These are phyloP conservation scores for Myotis myotis DNA, from an alignment of 2,797 vertebrate genomes.

Conservation along the genomic window DNA sequence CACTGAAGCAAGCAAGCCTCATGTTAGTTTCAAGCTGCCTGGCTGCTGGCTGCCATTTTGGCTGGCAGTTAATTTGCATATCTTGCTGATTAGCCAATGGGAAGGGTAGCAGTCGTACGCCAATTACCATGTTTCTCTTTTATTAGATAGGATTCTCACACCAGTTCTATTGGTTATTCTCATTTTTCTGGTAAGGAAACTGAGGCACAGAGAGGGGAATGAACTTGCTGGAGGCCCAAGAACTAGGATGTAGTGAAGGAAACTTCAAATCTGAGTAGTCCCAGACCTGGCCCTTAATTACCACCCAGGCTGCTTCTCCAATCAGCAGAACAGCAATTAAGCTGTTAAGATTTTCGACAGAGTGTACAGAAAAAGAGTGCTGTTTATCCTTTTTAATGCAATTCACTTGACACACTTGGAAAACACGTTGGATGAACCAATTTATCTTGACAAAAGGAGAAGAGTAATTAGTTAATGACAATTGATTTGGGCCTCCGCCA, in stretches of 20 bases:
- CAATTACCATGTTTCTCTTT: no score
- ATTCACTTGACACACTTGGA: slow-evolving; percentile 68
- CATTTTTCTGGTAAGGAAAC: background rate
- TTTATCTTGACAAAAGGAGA: slow-evolving; percentile 71
- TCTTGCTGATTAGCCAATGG: no score
- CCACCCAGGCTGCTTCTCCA: slow-evolving; percentile 24
- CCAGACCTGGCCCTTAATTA: slow-evolving; percentile 62
- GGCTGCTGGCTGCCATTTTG: no score
- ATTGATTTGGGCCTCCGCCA: slow-evolving; percentile 54
- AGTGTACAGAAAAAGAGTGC: slow-evolving; percentile 32
- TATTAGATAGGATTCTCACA: background rate
- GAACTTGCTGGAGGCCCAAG: background rate
- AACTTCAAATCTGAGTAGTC: background rate
- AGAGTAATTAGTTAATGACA: slow-evolving; percentile 73
- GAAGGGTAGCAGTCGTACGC: no score
- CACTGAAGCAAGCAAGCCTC: no score
- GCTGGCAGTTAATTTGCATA: no score
- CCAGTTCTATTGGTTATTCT: background rate
- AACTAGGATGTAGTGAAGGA: background rate
- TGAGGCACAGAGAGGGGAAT: background rate
- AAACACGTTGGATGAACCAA: slow-evolving; percentile 57
- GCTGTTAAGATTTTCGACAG: slow-evolving; percentile 61
- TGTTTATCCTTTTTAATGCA: slow-evolving; percentile 73
- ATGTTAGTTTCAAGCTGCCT: no score
- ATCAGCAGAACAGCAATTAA: slow-evolving; percentile 69